Evolutionary conservation across 2,888 invertebrate species (phyloP), one percentile per base, ranked within the genome.

Genomic region (Cepaea hortensis): DNA sequence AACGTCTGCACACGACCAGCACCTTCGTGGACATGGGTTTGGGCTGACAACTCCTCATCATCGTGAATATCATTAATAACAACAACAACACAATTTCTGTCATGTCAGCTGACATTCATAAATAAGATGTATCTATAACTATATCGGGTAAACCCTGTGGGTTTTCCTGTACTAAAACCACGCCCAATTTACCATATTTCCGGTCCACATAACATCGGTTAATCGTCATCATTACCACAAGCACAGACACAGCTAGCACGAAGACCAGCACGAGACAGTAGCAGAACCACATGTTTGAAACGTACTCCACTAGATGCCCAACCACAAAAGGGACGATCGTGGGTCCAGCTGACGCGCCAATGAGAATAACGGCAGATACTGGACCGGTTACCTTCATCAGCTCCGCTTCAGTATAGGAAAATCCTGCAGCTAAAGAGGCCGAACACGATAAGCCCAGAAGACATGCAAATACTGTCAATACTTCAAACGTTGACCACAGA

Each of bases 391-490:
- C 91, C n/a, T 91, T 91, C 55, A 95, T 90, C 18, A 90, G 50
- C 82, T 94, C 93, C 11, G 91, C 90, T 88, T 94, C 94, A 4
- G 94, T 91, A 94, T 94, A 95, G 7, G 93, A 90, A 68, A 94
- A 91, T 5, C 92, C 92, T 3, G 94, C 91, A n/a, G 95, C 94
- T 85, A 94, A 94, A 20, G 94, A 92, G 7, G 94, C 93, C 0
- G 94, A 93, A 90, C 94, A 91, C 9, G 94, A 93, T 11, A 93
- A 84, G 0, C 94, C 94, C 6, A 61, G 46, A 0, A 76, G 9
- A 48, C 91, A 91, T 9, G 93, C 90, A 13, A 84, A 84, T 11
- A 11, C 76, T 6, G 48, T 84, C n/a, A 84, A 3, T 23, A 48
- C 0, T n/a, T 65, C 48, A 48, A 76, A 50, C 46, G 5, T 65